A percentile compares a stretch with the other conserved stretches of the same genome.
Conservation (phyloP, 2,113 vertebrate species). For the Amblyopsis rosae region DNA sequence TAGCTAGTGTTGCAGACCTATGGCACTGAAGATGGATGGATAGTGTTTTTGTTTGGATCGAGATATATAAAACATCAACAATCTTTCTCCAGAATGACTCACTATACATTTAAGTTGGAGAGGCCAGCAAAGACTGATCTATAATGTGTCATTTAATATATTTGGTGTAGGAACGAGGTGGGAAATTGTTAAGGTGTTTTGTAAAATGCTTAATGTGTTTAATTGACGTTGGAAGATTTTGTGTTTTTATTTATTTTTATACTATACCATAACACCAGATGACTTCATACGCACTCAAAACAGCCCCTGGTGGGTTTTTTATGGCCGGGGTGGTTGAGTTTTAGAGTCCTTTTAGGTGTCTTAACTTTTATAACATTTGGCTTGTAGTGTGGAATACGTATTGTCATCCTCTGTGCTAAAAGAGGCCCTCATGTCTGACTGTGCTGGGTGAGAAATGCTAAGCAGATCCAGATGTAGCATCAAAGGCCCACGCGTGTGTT, state of each 20-base stretch:
- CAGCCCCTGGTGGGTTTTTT: constrained; percentile 34
- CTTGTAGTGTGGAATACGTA: constrained; percentile 74
- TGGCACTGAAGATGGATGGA: not conserved
- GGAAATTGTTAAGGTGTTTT: constrained; percentile 11
- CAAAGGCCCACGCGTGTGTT: constrained; percentile 62
- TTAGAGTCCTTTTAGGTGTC: constrained; percentile 26
- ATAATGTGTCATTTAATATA: too few relatives aligned
- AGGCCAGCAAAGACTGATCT: too few relatives aligned
- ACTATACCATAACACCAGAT: not conserved
- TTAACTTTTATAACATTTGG: constrained; percentile 70
- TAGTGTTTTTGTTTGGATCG: too few relatives aligned
- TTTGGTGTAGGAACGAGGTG: too few relatives aligned
- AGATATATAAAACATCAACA: too few relatives aligned
- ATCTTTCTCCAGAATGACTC: too few relatives aligned
- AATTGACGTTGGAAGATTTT: not conserved
- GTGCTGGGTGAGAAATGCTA: constrained; percentile 62
- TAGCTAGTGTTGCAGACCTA: too few relatives aligned
- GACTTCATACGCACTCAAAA: constrained; percentile 31
- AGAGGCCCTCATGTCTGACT: constrained; percentile 50
- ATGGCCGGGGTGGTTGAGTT: constrained; percentile 30
- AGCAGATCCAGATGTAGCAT: constrained; percentile 75
- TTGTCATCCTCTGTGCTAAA: constrained; percentile 68
- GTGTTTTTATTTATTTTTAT: not conserved
- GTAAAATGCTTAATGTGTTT: not conserved
- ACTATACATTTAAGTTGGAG: too few relatives aligned